These are phyloP conservation scores for Littorina saxatilis DNA, from an alignment of 1,140 invertebrate genomes.

Conservation along the genomic window DNA sequence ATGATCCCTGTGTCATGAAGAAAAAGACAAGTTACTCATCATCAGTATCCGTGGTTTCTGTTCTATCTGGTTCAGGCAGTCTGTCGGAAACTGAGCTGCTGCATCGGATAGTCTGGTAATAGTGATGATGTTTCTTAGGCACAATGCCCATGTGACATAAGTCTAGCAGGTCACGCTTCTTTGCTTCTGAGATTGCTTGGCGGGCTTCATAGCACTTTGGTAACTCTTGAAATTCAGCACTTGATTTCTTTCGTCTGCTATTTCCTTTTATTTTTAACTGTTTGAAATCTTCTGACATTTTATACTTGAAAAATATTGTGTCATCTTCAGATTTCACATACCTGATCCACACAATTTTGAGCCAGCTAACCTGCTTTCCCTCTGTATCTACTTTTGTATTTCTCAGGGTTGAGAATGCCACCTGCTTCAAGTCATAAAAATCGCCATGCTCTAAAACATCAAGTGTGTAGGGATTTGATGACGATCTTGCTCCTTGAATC, in stretches of 20 bases:
- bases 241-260: constrained; percentile 1
- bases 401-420: constrained; percentile 6
- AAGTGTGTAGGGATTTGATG: constrained; percentile 13
- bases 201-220: constrained; percentile 10
- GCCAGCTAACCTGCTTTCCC: constrained; percentile 24
- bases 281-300: constrained; percentile 6
- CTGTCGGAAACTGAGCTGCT: constrained; percentile 4
- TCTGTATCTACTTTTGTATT: constrained; percentile 24
- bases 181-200: constrained; percentile 13
- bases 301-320: constrained; percentile 27
- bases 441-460: constrained; percentile 13
- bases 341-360: constrained; percentile 16
- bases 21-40: not conserved
- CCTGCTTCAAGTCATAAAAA: constrained; percentile 11
- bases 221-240: not conserved
- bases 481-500: constrained; percentile 10
- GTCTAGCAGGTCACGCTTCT: constrained; percentile 24
- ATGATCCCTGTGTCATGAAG: too few relatives aligned
- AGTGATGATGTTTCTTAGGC: constrained; percentile 16
- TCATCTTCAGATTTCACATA: constrained; percentile 24
- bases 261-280: constrained; percentile 12
- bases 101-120: not conserved
- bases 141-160: constrained; percentile 8
- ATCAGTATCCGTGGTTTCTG: constrained; percentile 12
- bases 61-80: constrained; percentile 13